Conservation (phyloP, 2,113 vertebrate genomes). For the Lycaon pictus region DNA sequence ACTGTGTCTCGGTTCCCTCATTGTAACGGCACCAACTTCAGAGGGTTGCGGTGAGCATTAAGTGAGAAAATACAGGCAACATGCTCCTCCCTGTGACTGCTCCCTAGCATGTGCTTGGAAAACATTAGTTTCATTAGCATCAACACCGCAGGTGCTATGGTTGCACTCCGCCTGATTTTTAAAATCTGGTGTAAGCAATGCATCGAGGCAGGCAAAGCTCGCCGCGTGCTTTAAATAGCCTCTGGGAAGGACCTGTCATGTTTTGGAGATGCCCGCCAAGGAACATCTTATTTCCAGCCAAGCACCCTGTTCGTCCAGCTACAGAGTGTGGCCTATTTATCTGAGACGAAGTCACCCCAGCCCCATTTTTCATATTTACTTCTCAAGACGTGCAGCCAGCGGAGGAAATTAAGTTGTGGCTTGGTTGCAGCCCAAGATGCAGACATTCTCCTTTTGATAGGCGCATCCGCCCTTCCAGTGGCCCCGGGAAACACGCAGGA, state of each 20-base stretch:
- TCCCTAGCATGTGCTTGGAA: neutral
- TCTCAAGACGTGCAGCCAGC: conserved; percentile 55
- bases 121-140: neutral
- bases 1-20: neutral
- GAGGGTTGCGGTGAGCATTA: neutral
- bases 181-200: neutral
- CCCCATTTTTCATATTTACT: conserved; percentile 45
- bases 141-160: neutral
- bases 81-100: neutral
- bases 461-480: conserved; percentile 3
- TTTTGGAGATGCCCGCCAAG: conserved; percentile 55
- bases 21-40: neutral
- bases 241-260: neutral
- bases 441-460: conserved; percentile 61
- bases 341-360: conserved; percentile 39
- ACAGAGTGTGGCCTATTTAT: conserved; percentile 26
- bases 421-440: conserved; percentile 68
- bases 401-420: conserved; percentile 74
- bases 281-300: conserved; percentile 55
- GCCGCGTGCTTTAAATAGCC: neutral
- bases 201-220: neutral
- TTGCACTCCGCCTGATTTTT: neutral
- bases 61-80: neutral
- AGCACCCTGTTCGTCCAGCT: conserved; percentile 58
- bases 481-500: conserved; percentile 45